Base-by-base conservation (phyloP, 2,113 vertebrate species). In the Catharus fuscescens region DNA sequence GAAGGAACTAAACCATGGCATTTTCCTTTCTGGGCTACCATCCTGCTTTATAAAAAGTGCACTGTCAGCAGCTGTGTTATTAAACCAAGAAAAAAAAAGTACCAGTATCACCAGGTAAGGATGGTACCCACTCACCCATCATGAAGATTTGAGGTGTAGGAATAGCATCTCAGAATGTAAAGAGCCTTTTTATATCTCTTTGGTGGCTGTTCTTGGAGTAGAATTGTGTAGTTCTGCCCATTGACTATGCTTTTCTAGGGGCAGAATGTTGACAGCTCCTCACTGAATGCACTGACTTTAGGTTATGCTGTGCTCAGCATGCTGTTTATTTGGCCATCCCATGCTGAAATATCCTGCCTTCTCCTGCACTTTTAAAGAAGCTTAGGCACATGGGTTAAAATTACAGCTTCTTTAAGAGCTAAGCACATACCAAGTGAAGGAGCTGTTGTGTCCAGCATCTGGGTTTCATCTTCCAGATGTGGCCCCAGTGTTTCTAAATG, bases 281-380 rank as follows among this genome's bases (percentile, higher is more conserved):
- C 1, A 0, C 25, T 23, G 76, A 56, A 29, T 11, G 28, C 1
- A 1, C 42, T 89, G 72, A 38, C 13, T 83, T 72, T 6, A 45
- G 71, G 60, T 80, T 56, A 40, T 2, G 1, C 40, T 0, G 0
- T 17, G 40, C 36, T 92, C 70, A 71, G 26, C 19, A 2, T 1
- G 2, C 44, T 77, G 19, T 36, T 69, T 29, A 12, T 45, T 77
- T 38, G 17, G 28, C 54, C 7, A 9, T 31, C 20, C 64, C 24
- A 0, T 52, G 44, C 18, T 53, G 53, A 78, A 92, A 31, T 78
- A 67, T 5, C 53, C 53, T 25, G 31, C 53, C 12, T 76, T 44
- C 20, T 77, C 18, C 34, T 64, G 52, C 32, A 53, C n/a, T 0
- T 0, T 8, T 15, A 42, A 45, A 94, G 61, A 48, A 72, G 44